Conservation (phyloP, 2,113 vertebrate species). For the Neomonachus schauinslandi region DNA sequence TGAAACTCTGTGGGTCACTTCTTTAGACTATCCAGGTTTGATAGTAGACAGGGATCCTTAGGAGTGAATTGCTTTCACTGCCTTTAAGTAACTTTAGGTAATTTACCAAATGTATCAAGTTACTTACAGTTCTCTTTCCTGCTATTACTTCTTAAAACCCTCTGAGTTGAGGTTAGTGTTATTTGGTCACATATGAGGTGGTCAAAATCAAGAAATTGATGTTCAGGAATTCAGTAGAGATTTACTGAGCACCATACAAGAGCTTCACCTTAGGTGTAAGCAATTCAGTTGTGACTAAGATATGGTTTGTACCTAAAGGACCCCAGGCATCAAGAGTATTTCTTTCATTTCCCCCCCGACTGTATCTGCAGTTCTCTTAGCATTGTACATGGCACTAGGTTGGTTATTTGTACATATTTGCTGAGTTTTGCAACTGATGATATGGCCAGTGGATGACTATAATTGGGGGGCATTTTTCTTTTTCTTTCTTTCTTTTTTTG, state of each 20-base stretch:
- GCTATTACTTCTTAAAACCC: not conserved
- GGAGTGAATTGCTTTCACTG: not conserved
- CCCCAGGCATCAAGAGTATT: not conserved
- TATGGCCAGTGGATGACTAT: not conserved
- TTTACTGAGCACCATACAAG: not conserved
- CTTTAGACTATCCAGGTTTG: not conserved
- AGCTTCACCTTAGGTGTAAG: not conserved
- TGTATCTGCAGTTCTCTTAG: not conserved
- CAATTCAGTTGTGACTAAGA: rapidly evolving
- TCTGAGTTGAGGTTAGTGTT: not conserved
- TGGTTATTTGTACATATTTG: not conserved
- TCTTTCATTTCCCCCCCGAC: not conserved
- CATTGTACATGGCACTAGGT: rapidly evolving
- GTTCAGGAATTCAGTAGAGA: not conserved
- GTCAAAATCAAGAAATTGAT: not conserved
- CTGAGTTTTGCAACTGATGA: not conserved
- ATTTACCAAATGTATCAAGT: too few relatives aligned
- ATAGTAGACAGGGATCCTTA: not conserved
- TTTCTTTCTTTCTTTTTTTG: too few relatives aligned
- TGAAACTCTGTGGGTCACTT: not conserved
- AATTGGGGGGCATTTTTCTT: not conserved
- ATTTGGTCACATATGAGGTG: not conserved
- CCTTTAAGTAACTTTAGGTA: not conserved
- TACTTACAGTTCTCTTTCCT: not conserved
- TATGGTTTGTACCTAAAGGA: rapidly evolving